Conservation (phyloP, 2,888 invertebrate genomes). For the Imbricaverruca yamaguchii region DNA sequence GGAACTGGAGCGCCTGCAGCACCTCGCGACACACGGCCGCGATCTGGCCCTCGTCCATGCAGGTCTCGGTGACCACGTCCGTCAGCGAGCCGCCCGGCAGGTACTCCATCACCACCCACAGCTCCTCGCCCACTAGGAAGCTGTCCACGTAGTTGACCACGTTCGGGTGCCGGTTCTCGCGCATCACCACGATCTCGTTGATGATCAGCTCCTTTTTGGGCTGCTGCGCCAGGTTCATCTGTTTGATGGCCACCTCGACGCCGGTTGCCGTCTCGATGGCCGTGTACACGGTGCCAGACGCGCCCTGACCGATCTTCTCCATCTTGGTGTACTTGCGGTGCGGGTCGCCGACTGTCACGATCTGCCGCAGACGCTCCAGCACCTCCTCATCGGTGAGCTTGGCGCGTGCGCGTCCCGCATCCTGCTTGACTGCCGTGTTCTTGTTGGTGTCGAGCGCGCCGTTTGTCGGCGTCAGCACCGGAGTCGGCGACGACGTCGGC, state of each 20-base stretch:
- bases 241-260: slow-evolving; percentile 98
- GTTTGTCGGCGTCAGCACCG: slow-evolving; percentile 36
- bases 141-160: slow-evolving; percentile 99
- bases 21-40: slow-evolving; percentile 76
- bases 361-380: slow-evolving; percentile 88
- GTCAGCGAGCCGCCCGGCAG: slow-evolving; percentile 96
- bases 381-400: slow-evolving; percentile 98
- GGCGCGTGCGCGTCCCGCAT: slow-evolving; percentile 42
- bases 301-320: slow-evolving; percentile 98
- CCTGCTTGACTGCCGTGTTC: slow-evolving; percentile 57
- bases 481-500: no score
- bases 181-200: slow-evolving; percentile 99
- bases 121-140: slow-evolving; percentile 76
- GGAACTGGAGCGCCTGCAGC: slow-evolving; percentile 51
- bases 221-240: slow-evolving; percentile 97
- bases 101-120: slow-evolving; percentile 85
- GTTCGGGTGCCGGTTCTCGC: slow-evolving; percentile 98
- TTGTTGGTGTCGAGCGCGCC: slow-evolving; percentile 41
- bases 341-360: slow-evolving; percentile 95
- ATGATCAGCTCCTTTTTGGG: slow-evolving; percentile 99
- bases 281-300: slow-evolving; percentile 87
- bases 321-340: slow-evolving; percentile 97
- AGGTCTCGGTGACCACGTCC: slow-evolving; percentile 98
- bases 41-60: slow-evolving; percentile 99
- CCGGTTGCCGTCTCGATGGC: slow-evolving; percentile 96